These are phyloP conservation scores for Gymnocheta viridis DNA, from an alignment of 2,888 invertebrate species.

Conservation along the genomic window DNA sequence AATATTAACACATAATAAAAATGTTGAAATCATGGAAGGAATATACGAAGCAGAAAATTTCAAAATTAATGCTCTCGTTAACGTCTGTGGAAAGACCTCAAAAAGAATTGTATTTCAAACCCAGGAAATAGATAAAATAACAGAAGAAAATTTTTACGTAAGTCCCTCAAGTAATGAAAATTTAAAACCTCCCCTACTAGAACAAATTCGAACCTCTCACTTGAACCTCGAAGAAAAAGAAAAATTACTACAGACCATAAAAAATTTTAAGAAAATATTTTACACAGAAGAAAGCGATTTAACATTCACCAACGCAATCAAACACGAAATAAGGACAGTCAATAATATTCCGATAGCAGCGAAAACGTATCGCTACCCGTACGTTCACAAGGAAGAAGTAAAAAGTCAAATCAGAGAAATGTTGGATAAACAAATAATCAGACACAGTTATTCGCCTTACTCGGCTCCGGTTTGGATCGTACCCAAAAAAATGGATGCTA, in stretches of 20 bases:
- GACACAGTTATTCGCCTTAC: constrained; percentile 1
- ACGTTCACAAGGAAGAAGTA: constrained; percentile 2
- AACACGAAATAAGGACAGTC: constrained; percentile 1
- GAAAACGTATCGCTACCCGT: neutral
- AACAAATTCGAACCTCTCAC: neutral
- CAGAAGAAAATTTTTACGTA: constrained; percentile 1
- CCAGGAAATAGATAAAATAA: neutral
- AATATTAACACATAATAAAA: neutral
- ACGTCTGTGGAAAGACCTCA: neutral
- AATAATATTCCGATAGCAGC: constrained; percentile 5
- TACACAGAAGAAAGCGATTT: neutral
- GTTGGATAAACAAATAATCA: constrained; percentile 21
- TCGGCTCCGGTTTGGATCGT: constrained; percentile 34
- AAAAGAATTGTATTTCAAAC: neutral
- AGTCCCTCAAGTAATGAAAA: neutral
- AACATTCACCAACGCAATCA: neutral
- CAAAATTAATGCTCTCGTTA: constrained; percentile 23
- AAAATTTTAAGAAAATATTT: constrained; percentile 1
- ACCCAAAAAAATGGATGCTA: constrained; percentile 20
- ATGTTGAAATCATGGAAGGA: constrained; percentile 32
- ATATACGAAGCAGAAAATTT: constrained; percentile 31
- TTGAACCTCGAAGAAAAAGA: neutral
- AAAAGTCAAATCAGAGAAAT: constrained; percentile 24
- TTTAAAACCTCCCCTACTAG: neutral
- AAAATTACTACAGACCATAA: constrained; percentile 1